Evolutionary conservation across 2,797 vertebrate species (phyloP), one percentile per base, ranked within the genome.

Genomic region (Miichthys miiuy): DNA sequence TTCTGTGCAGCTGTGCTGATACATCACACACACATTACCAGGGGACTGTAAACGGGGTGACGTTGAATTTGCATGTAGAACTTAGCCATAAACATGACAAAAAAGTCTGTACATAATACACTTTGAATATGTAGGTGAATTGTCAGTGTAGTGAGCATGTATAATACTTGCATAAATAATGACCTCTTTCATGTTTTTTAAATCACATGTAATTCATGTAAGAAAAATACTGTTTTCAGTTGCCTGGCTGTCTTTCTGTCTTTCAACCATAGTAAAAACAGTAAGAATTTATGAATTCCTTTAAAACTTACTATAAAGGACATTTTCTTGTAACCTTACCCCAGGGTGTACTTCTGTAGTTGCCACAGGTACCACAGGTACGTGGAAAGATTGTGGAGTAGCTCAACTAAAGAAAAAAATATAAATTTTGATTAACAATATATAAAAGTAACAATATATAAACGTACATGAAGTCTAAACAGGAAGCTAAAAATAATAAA

Each of bases 1-100:
- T 50, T 72, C 27, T 68, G 21, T 56, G 41, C 46, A 57, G 21
- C 41, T 66, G 27, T 46, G 34, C 50, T 30, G 34, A 74, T 48
- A 42, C 50, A 67, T 62, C 21, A 52, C 11, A 66, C 7, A 47
- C 21, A 51, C 23, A 27, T 48, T 71, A 67, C 20, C 21, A 52
- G 47, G 34, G 18, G 13, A 4, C 41, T 56, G 17, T 34, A 55
- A 48, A 58, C 11, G 3, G 38, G 16, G 0, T 41, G 56, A n/a
- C 1, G 18, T 46, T 30, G 6, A 8, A 63, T 55, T 55, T 66
- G 0, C 0, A 25, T n/a, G 7, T 44, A 47, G 41, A 0, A 47
- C 23, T 76, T 52, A 50, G 6, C 21, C 1, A 55, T 46, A 4
- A 41, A 63, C 61, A 51, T 1, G 13, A 69, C 12, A 66, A 41